These are phyloP conservation scores for Nemopilema nomurai DNA, from an alignment of 30 jellyfish, hydroid and myxozoan species.

Conservation along the genomic window DNA sequence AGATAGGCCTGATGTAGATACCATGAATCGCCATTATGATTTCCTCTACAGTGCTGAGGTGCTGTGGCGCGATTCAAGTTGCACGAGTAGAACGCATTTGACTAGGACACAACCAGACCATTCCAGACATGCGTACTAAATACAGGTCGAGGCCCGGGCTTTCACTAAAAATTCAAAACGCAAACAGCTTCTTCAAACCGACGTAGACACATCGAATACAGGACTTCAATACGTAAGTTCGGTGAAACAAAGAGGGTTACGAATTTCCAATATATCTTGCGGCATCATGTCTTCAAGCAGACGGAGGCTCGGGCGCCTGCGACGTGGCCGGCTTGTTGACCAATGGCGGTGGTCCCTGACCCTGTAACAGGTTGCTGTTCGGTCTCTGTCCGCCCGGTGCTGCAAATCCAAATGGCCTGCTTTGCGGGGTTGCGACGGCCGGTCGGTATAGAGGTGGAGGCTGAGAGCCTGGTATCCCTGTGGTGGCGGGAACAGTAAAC, in stretches of 20 bases:
- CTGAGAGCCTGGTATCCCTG: constrained; percentile 51
- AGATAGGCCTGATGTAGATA: not conserved
- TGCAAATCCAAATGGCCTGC: constrained; percentile 40
- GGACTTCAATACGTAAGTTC: not conserved
- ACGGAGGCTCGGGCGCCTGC: constrained; percentile 18
- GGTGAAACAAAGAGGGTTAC: not conserved
- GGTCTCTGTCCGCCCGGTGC: constrained; percentile 29
- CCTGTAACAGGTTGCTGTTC: constrained; percentile 12
- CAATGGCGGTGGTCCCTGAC: constrained; percentile 94
- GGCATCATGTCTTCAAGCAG: not conserved
- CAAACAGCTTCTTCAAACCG: not conserved
- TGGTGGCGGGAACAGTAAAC: not conserved
- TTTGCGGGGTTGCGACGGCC: constrained; percentile 28
- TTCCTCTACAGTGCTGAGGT: too few relatives aligned
- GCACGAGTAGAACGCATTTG: not conserved
- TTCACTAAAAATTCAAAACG: not conserved
- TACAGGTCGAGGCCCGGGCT: not conserved
- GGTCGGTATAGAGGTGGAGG: constrained; percentile 75
- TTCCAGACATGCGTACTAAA: not conserved
- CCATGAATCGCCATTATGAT: not conserved
- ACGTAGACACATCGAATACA: not conserved
- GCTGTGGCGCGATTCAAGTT: not conserved
- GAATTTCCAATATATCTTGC: not conserved
- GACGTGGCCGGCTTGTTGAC: constrained; percentile 55
- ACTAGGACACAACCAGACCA: not conserved